phyloP scores from a whole-genome alignment of 2,888 invertebrate species.

The Notocelia uddmanniana region DNA sequence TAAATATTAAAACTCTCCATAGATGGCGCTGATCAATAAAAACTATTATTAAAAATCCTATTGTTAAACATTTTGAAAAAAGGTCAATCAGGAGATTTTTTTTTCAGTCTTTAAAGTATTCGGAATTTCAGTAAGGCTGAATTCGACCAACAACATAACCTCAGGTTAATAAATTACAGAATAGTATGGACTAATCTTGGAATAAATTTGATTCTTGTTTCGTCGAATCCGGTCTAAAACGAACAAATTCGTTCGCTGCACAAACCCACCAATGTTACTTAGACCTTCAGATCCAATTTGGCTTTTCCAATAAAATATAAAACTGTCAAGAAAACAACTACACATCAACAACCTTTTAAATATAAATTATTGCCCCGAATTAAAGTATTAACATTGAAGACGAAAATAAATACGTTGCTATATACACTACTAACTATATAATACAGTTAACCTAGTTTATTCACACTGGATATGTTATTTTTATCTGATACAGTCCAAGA shows the following conservation, averaged over 20 bases:
- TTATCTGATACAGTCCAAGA: conserved; percentile 65
- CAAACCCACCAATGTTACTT: not conserved
- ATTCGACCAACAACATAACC: too few relatives aligned
- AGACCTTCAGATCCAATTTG: not conserved
- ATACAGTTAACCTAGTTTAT: conserved; percentile 76
- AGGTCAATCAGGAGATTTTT: too few relatives aligned
- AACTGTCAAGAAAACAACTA: conserved; percentile 67
- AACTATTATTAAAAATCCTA: too few relatives aligned
- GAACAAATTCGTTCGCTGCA: not conserved
- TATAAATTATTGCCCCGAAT: conserved; percentile 78
- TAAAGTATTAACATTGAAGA: conserved; percentile 52
- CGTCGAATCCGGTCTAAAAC: not conserved
- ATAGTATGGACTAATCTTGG: too few relatives aligned
- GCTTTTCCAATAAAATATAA: conserved; percentile 46
- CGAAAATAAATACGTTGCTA: conserved; percentile 58
- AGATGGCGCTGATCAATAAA: not conserved
- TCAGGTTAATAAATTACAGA: too few relatives aligned
- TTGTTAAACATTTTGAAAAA: too few relatives aligned
- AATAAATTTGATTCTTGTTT: too few relatives aligned
- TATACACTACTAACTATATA: conserved; percentile 81
- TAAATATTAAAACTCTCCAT: not conserved
- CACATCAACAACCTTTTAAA: conserved; percentile 68
- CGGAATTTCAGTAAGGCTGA: too few relatives aligned
- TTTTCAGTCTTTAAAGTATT: too few relatives aligned
- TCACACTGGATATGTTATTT: conserved; percentile 83